Evolutionary conservation across 2,113 vertebrate genomes (phyloP).

Genomic region (Procavia capensis): DNA sequence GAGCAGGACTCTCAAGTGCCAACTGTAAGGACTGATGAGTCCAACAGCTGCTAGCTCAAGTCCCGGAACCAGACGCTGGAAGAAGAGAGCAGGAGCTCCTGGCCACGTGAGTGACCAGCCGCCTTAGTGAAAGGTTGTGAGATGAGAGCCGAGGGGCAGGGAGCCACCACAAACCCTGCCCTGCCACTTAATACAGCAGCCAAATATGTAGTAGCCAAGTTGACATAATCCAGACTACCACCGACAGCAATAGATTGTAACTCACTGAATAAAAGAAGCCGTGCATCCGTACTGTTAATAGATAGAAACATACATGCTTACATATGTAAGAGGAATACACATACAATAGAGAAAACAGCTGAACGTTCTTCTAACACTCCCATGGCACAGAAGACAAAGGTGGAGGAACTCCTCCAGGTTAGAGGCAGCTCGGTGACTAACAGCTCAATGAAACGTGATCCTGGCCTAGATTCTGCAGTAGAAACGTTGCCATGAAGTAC

Average conservation of each 20-base stretch:
- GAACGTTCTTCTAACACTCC: background rate
- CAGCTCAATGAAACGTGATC: background rate
- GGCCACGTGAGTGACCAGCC: too few relatives aligned
- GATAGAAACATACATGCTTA: background rate
- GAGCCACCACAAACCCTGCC: too few relatives aligned
- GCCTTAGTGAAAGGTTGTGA: too few relatives aligned
- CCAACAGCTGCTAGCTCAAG: too few relatives aligned
- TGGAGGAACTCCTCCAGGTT: background rate
- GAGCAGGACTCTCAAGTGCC: too few relatives aligned
- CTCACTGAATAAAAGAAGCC: background rate
- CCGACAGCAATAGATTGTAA: background rate
- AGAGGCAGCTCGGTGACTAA: background rate
- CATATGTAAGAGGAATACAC: background rate
- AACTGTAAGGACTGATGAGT: too few relatives aligned
- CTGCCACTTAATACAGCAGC: too few relatives aligned
- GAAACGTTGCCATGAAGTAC: background rate
- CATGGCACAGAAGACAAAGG: background rate
- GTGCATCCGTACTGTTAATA: background rate
- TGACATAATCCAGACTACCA: too few relatives aligned
- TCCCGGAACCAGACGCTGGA: too few relatives aligned
- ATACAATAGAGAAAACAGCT: background rate
- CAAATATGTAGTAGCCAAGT: too few relatives aligned
- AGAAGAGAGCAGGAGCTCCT: too few relatives aligned
- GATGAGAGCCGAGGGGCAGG: too few relatives aligned
- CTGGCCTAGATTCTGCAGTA: background rate